These are phyloP conservation scores for Julus scandinavius DNA, from an alignment of 2,888 invertebrate genomes.

Conservation along the genomic window DNA sequence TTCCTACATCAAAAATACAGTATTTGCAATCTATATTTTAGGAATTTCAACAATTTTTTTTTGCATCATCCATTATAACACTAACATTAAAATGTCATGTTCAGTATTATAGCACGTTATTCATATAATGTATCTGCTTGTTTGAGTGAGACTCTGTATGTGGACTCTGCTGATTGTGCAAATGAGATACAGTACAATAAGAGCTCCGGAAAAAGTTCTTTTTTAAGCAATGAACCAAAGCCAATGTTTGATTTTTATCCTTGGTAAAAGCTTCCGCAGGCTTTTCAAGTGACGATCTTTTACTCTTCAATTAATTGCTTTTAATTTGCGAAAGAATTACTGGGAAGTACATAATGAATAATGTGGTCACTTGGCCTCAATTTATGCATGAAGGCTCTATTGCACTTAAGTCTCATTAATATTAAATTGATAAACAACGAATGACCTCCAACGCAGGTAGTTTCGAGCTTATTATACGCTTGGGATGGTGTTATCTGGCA, in stretches of 20 bases:
- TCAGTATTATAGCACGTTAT: too few relatives aligned
- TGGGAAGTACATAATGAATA: slow-evolving; percentile 1
- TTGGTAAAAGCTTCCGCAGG: background rate
- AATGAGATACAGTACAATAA: background rate
- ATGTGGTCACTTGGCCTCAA: slow-evolving; percentile 22
- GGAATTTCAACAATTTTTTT: too few relatives aligned
- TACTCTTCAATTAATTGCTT: background rate
- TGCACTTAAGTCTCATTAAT: slow-evolving; percentile 43
- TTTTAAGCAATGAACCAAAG: background rate
- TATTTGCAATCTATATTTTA: too few relatives aligned
- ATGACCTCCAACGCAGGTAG: slow-evolving; percentile 35
- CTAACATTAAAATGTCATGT: too few relatives aligned
- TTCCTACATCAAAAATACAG: too few relatives aligned
- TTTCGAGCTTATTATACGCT: background rate
- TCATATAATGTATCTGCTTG: too few relatives aligned
- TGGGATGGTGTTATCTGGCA: slow-evolving; percentile 6
- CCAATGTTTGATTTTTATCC: background rate
- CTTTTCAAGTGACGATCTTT: background rate
- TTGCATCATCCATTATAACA: too few relatives aligned
- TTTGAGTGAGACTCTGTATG: too few relatives aligned
- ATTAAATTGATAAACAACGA: slow-evolving; percentile 28
- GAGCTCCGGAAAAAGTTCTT: background rate
- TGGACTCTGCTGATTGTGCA: background rate
- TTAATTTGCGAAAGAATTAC: slow-evolving; percentile 31
- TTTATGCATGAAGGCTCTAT: background rate